Evolutionary conservation across 1,140 invertebrate genomes (phyloP).

Genomic region (Calliphora vicina): DNA sequence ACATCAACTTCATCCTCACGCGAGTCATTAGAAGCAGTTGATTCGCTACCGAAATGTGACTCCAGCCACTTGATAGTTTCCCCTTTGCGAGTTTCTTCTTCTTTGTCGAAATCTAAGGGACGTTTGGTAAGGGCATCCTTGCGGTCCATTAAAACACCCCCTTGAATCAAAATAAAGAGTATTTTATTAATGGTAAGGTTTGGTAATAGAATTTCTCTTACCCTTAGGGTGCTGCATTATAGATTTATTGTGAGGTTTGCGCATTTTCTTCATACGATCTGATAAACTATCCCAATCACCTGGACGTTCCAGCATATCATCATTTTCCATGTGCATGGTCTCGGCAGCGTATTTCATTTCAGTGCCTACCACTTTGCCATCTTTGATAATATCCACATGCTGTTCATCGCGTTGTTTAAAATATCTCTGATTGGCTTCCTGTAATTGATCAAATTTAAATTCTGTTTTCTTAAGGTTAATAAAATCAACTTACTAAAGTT

Average conservation of each 20-base stretch:
- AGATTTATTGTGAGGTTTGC: conserved; percentile 67
- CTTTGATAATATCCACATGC: conserved; percentile 78
- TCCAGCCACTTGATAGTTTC: conserved; percentile 91
- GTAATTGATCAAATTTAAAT: too few species aligned
- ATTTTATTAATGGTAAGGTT: not conserved
- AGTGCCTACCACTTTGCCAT: conserved; percentile 75
- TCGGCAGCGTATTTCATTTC: conserved; percentile 82
- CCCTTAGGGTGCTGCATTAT: conserved; percentile 62
- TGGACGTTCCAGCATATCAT: conserved; percentile 71
- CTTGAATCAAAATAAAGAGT: conserved; percentile 44
- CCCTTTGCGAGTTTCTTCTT: conserved; percentile 86
- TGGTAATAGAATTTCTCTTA: conserved; percentile 33
- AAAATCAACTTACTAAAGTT: conserved; percentile 44
- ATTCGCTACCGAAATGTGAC: conserved; percentile 88
- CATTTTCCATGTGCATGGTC: conserved; percentile 75
- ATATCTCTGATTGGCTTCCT: conserved; percentile 61
- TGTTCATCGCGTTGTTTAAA: conserved; percentile 72
- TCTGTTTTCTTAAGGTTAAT: too few species aligned
- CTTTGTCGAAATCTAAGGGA: conserved; percentile 82
- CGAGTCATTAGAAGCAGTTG: conserved; percentile 76
- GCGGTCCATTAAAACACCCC: conserved; percentile 67
- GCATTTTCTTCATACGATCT: conserved; percentile 73
- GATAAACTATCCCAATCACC: conserved; percentile 79
- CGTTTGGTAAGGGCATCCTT: conserved; percentile 82
- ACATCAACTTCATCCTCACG: conserved; percentile 66